Conservation (phyloP, 1,140 invertebrate genomes). For the Drosophila obscura region DNA sequence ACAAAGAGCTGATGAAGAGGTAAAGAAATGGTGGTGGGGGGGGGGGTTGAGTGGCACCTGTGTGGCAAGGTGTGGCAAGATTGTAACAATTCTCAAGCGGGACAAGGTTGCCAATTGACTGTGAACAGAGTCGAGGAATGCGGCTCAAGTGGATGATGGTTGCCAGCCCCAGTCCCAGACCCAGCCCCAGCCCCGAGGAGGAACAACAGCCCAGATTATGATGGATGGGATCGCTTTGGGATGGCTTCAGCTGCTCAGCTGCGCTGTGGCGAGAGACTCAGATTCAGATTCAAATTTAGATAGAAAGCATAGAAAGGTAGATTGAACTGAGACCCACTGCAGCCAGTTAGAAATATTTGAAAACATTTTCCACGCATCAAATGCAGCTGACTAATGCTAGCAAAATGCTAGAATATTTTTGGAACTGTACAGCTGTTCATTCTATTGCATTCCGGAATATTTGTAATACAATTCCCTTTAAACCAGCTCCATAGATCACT, state of each 20-base stretch:
- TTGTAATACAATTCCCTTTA: too few relatives aligned
- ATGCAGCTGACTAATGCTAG: too few relatives aligned
- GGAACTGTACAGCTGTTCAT: too few relatives aligned
- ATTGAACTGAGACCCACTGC: background rate
- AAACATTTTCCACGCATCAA: background rate
- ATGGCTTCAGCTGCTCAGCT: background rate
- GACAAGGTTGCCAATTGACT: slow-evolving; percentile 76
- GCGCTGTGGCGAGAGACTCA: too few relatives aligned
- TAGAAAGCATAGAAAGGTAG: background rate
- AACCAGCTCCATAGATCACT: too few relatives aligned
- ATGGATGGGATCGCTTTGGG: slow-evolving; percentile 6
- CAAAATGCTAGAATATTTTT: too few relatives aligned
- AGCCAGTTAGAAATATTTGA: too few relatives aligned
- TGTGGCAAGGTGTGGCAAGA: slow-evolving; percentile 21
- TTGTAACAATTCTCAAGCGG: slow-evolving; percentile 67
- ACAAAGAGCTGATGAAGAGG: background rate
- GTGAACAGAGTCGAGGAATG: slow-evolving; percentile 43
- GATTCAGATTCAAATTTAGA: too few relatives aligned
- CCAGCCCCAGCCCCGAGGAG: background rate
- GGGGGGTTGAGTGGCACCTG: background rate
- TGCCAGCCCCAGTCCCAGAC: background rate
- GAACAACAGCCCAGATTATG: slow-evolving; percentile 4
- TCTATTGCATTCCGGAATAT: too few relatives aligned
- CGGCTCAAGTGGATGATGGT: slow-evolving; percentile 4
- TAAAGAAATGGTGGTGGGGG: background rate